Base-by-base conservation (phyloP, 2,797 vertebrate species). In the Distichodus sexfasciatus region DNA sequence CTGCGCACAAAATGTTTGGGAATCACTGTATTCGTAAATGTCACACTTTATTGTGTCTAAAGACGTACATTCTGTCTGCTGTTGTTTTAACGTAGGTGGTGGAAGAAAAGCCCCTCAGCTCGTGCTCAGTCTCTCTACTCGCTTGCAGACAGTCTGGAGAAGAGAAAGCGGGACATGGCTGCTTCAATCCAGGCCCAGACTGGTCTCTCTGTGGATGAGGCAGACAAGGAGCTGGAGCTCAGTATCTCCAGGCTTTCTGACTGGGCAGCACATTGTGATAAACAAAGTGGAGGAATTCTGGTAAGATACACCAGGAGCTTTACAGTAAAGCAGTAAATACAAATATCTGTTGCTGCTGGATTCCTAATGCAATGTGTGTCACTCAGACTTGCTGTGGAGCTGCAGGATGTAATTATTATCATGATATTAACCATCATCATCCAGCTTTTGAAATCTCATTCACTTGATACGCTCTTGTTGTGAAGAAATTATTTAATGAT, bases 211-310 rank as follows among this genome's bases (percentile, higher is more conserved):
- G 1, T 64, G 29, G 81, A 88, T 2, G 66, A 86, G 0, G 91
- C 91, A 0, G 77, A 84, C 14, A 28, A 33, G 3, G 94, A 96
- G 76, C 91, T 94, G 84, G 89, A 93, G 55, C 86, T 92, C 38
- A 92, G 93, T 43, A 21, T 91, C 3, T 76, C 46, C 61, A 81
- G 88, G 65, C 93, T 96, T 53, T 88, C 80, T 65, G 83, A 88
- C 0, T 97, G 94, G 93, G 92, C 91, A 0, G 88, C 90, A 5
- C 89, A 87, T 51, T 91, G 90, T 60, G 93, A 93, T 57, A 93
- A 92, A 81, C 67, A 87, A 6, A 83, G 83, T 12, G 89, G 92
- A 23, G 87, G 82, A 64, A 78, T 86, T 12, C 86, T 86, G 79
- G 95, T 96, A 60, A 90, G 88, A 1, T 1, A 24, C 43, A n/a